phyloP scores from a whole-genome alignment of 1,140 invertebrate genomes.

The Homalodisca vitripennis region DNA sequence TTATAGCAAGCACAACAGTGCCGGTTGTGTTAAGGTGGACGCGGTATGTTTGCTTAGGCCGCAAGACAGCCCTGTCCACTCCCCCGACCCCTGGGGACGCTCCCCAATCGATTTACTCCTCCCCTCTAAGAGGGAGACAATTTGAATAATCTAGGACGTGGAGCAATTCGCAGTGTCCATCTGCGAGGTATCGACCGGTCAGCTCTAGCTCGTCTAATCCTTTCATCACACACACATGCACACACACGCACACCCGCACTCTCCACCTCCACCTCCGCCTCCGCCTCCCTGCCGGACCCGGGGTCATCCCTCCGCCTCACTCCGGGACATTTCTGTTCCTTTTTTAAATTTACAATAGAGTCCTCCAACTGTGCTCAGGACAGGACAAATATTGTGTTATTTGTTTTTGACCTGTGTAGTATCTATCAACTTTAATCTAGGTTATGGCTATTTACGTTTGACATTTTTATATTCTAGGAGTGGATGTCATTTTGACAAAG shows the following conservation, averaged over 20 bases:
- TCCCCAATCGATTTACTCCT: constrained; percentile 20
- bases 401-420: no score
- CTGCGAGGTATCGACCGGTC: constrained; percentile 19
- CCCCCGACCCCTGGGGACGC: constrained; percentile 3
- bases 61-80: constrained; percentile 15
- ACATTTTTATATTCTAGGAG: no score
- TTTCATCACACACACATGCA: constrained; percentile 22
- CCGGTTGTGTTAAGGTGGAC: constrained; percentile 23
- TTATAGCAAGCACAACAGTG: background rate
- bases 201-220: background rate
- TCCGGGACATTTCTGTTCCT: no score
- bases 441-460: no score
- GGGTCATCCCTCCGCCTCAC: background rate
- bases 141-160: constrained; percentile 27
- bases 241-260: constrained; percentile 12
- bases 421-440: no score
- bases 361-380: no score
- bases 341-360: no score
- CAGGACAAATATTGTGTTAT: no score
- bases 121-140: constrained; percentile 26
- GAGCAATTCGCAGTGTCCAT: constrained; percentile 26
- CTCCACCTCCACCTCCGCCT: background rate
- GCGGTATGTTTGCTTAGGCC: constrained; percentile 20
- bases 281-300: background rate
- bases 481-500: no score